Conservation (phyloP, 2,113 vertebrate species). For the Bubo bubo region DNA sequence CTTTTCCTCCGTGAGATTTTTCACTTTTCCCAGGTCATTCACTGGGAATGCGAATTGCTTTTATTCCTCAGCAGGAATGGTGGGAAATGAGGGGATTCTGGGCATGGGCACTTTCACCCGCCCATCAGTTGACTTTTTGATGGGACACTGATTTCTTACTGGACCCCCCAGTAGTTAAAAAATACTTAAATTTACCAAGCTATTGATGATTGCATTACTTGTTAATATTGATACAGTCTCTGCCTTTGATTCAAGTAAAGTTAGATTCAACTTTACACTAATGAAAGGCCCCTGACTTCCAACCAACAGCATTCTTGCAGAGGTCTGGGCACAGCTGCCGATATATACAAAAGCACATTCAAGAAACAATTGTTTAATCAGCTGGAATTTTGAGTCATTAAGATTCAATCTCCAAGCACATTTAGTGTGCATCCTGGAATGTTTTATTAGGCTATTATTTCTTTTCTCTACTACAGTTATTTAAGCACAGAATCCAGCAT, state of each 20-base stretch:
- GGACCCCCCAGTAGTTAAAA: background rate
- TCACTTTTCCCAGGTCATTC: background rate
- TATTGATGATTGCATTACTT: background rate
- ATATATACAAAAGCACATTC: background rate
- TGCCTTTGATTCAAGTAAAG: background rate
- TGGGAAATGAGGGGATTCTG: background rate
- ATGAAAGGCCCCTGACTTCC: background rate
- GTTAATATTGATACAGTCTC: background rate
- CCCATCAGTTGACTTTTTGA: background rate
- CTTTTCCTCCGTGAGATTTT: background rate
- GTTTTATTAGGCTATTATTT: slow-evolving; percentile 9
- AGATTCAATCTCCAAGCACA: background rate
- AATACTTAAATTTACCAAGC: background rate
- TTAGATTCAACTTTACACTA: background rate
- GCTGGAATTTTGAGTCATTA: slow-evolving; percentile 15
- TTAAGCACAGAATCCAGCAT: background rate
- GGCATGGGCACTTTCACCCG: background rate
- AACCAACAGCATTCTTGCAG: background rate
- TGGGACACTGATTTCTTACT: background rate
- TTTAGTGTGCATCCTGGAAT: background rate
- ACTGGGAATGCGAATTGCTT: background rate
- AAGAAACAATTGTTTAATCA: slow-evolving; percentile 40
- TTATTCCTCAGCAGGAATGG: background rate
- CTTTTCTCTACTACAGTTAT: background rate
- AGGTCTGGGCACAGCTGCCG: slow-evolving; percentile 4